A percentile compares a stretch with the other conserved stretches of the same genome.
These are phyloP conservation scores for Tangara arthus DNA, from an alignment of 2,797 vertebrate genomes.

Conservation along the genomic window DNA sequence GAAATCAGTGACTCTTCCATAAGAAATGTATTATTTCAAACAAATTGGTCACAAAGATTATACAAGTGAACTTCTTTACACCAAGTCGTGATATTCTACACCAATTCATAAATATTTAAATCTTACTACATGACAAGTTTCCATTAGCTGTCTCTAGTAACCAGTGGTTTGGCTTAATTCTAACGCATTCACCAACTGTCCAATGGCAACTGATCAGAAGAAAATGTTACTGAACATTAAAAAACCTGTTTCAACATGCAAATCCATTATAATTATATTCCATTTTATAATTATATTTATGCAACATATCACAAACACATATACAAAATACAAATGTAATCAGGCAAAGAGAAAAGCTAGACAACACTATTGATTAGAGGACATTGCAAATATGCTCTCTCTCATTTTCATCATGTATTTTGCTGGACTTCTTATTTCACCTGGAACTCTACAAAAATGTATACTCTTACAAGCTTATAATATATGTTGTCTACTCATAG, in stretches of 20 bases:
- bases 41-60: not conserved
- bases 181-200: not conserved
- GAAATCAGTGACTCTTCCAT: not conserved
- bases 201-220: not conserved
- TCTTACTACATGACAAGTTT: not conserved
- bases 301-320: not conserved
- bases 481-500: not conserved
- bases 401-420: not conserved
- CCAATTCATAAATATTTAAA: not conserved
- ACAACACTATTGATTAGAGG: not conserved
- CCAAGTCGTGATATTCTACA: not conserved
- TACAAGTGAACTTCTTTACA: not conserved
- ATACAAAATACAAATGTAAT: not conserved
- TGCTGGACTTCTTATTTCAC: not conserved
- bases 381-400: not conserved
- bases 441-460: not conserved
- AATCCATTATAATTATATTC: not conserved
- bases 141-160: not conserved
- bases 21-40: constrained; percentile 11
- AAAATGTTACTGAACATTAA: not conserved
- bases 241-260: not conserved
- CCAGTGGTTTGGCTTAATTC: not conserved
- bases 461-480: not conserved
- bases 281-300: not conserved
- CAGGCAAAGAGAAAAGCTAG: not conserved